Evolutionary conservation across 2,888 invertebrate genomes (phyloP).

Genomic region (Drosophila nr. fundita): DNA sequence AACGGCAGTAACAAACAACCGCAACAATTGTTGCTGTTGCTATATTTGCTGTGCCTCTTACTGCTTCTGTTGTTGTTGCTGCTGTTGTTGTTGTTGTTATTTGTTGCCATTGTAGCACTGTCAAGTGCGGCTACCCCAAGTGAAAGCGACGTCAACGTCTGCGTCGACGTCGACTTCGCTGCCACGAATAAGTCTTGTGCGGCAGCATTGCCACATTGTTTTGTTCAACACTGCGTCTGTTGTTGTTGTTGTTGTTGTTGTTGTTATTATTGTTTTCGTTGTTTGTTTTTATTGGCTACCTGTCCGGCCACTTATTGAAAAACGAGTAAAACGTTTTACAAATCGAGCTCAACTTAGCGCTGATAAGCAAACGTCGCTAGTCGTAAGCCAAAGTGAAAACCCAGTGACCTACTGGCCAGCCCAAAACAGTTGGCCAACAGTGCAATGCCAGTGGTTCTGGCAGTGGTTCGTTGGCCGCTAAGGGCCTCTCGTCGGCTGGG

Average conservation of each 20-base stretch:
- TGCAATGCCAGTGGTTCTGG: conserved; percentile 16
- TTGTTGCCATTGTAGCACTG: conserved; percentile 67
- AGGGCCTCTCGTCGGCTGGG: conserved; percentile 32
- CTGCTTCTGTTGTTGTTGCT: conserved; percentile 25
- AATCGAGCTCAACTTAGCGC: conserved; percentile 67
- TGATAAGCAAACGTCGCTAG: conserved; percentile 70
- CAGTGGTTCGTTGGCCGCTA: conserved; percentile 22
- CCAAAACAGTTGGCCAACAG: conserved; percentile 40
- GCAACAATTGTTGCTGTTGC: conserved; percentile 67
- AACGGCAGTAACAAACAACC: conserved; percentile 71
- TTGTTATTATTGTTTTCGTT: conserved; percentile 8
- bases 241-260: conserved; percentile 7
- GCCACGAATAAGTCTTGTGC: conserved; percentile 60
- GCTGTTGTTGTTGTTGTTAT: conserved; percentile 38
- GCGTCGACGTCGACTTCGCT: conserved; percentile 44
- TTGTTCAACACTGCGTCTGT: conserved; percentile 27
- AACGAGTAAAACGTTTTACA: conserved; percentile 69
- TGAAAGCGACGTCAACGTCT: conserved; percentile 67
- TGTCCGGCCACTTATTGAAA: conserved; percentile 68
- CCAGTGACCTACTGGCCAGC: conserved; percentile 67
- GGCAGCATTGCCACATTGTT: conserved; percentile 49
- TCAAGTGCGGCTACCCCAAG: conserved; percentile 75
- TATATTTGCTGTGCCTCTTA: conserved; percentile 27
- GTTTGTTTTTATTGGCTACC: conserved; percentile 24
- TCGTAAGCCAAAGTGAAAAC: conserved; percentile 77